Evolutionary conservation across 2,888 invertebrate genomes (phyloP).

Genomic region (Oscheius sp.): DNA sequence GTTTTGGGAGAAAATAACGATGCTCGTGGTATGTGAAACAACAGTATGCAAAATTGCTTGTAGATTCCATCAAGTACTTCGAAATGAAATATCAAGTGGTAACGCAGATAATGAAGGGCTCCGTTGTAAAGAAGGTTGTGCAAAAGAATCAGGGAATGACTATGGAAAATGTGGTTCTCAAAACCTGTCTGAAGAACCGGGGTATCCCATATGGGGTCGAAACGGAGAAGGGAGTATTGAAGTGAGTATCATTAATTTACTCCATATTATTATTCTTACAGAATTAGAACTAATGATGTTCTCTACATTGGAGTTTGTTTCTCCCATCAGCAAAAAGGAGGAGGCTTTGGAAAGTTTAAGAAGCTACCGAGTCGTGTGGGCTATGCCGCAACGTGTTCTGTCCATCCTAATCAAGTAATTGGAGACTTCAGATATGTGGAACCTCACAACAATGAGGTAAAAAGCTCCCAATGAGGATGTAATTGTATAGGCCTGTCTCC

Average conservation of each 20-base stretch:
- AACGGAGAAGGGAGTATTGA: not conserved
- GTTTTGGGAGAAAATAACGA: not conserved
- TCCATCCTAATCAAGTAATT: not conserved
- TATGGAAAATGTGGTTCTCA: conserved; percentile 7
- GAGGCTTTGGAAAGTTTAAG: not conserved
- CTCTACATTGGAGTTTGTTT: conserved; percentile 10
- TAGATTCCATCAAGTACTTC: conserved; percentile 11
- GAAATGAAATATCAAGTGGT: conserved; percentile 2
- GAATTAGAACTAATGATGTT: conserved; percentile 5
- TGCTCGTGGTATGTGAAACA: not conserved
- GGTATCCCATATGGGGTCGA: conserved; percentile 15
- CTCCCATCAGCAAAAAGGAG: not conserved
- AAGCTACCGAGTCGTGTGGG: conserved; percentile 1
- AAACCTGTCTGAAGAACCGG: conserved; percentile 8
- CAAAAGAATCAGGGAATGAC: not conserved
- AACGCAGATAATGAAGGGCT: not conserved
- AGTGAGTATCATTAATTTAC: not conserved
- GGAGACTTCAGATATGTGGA: conserved; percentile 4
- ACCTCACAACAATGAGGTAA: conserved; percentile 11
- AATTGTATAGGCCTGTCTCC: too few species aligned
- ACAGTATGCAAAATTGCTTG: not conserved
- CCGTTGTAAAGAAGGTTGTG: not conserved
- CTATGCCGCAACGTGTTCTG: conserved; percentile 12
- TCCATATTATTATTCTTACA: not conserved
- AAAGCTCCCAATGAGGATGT: not conserved